Base-by-base conservation (phyloP, 2,797 vertebrate genomes). In the Anas bernieri region DNA sequence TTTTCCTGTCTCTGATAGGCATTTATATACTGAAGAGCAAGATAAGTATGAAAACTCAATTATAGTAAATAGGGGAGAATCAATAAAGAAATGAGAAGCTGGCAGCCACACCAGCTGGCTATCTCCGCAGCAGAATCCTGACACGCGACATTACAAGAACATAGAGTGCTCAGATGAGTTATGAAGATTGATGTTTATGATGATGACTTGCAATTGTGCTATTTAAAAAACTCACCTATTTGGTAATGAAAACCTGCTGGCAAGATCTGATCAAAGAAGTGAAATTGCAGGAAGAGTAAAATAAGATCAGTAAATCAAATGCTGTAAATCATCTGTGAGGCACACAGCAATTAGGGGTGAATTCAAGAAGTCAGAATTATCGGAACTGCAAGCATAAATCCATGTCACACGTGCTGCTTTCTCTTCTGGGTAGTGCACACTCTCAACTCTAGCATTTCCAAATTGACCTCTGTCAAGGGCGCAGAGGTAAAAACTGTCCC, bases 211-310 rank as follows among this genome's bases (percentile, higher is more conserved):
- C 93, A 95, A 52, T 94, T 85, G 83, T 72, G 75, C 94, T 94
- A 52, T 89, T 96, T 94, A n/a, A 95, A 95, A 94, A 93, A 4
- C 4, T 62, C 62, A 91, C 90, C 95, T 94, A 94, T 96, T 95
- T 96, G 75, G 88, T 94, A 97, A 95, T 96, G 94, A 95, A 96
- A 96, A 94, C 93, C 93, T 96, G 86, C 92, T 94, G 92, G 94
- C 93, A 93, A 96, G 88, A 88, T 83, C 78, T 81, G 90, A 91
- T 93, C 93, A 81, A 91, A 90, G 83, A 92, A 72, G 91, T 94
- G 86, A 94, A 94, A 97, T 92, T 96, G 92, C 96, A 95, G 75
- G 86, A 95, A 94, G 93, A 94, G 93, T 89, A 92, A 94, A 92
- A 90, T 94, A 95, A 90, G 91, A 94, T 93, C 83, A 78, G 95